Evolutionary conservation across 2,113 vertebrate genomes (phyloP).

Genomic region (Turnix velox): DNA sequence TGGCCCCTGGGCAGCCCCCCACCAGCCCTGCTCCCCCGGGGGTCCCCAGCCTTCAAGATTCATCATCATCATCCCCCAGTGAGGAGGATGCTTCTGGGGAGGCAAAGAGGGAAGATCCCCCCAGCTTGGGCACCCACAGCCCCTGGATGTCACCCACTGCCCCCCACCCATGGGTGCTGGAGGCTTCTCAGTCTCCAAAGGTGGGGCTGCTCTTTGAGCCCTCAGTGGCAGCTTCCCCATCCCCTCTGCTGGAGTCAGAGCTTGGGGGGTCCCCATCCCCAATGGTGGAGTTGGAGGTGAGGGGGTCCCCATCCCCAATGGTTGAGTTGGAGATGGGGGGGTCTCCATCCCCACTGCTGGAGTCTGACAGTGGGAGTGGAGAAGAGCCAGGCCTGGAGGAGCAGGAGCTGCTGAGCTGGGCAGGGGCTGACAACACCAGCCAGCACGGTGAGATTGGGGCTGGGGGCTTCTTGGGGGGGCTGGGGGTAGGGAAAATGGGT

Average conservation of each 20-base stretch:
- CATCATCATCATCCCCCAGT: rapidly evolving
- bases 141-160: background rate
- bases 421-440: background rate
- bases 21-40: background rate
- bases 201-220: background rate
- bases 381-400: background rate
- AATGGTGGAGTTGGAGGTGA: background rate
- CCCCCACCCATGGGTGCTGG: background rate
- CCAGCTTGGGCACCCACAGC: background rate
- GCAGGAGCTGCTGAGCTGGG: background rate
- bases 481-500: background rate
- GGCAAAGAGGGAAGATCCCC: background rate
- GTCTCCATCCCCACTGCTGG: background rate
- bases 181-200: background rate
- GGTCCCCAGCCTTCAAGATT: background rate
- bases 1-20: background rate
- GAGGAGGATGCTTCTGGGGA: background rate
- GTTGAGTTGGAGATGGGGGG: background rate
- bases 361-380: background rate
- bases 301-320: no score
- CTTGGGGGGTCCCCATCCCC: background rate
- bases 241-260: background rate
- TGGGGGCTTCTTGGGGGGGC: rapidly evolving
- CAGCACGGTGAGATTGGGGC: slow-evolving; percentile 27
- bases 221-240: rapidly evolving